Base-by-base conservation (phyloP, 2,797 vertebrate genomes). In the Ptychadena robeensis region DNA sequence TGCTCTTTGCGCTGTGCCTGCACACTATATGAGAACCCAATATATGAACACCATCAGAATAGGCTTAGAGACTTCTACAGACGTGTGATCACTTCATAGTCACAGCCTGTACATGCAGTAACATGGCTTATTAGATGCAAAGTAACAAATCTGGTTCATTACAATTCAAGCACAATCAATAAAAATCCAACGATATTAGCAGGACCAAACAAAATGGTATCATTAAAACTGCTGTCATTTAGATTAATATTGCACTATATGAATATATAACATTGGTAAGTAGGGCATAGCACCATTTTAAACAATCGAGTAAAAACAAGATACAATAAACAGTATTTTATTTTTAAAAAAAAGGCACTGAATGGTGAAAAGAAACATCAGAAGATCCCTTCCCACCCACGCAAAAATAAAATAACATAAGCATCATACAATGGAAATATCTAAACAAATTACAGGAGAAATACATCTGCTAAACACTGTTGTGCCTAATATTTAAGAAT, bases 161-260 rank as follows among this genome's bases (percentile, higher is more conserved):
- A 76, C 1, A 0, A 85, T 89, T 88, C 88, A 88, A 87, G 88
- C 87, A 83, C 82, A 85, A 80, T 70, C 83, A 88, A 87, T 82
- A 80, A 73, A 81, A 89, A 87, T 79, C 34, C 75, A 63, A 77
- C 82, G 83, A 73, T 86, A 86, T 78, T 70, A 40, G 86, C 22
- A 88, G 40, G 81, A 82, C 74, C 81, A 83, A 87, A 2, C 63
- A 40, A 70, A 80, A 75, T 76, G 73, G 67, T 64, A 57, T 69
- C 38, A 37, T 70, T 0, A 80, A 76, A 85, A 70, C 25, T 64
- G 74, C 78, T 67, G 78, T 86, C 3, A 73, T 82, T 86, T 18
- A 82, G 85, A 82, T 83, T 87, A 79, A 67, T 91, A 91, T 92
- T 91, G 91, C 90, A 91, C 90, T 90, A 89, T 85, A 86, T 81